phyloP scores from a whole-genome alignment of 1,140 invertebrate genomes.

The Drosophila tsacasi region DNA sequence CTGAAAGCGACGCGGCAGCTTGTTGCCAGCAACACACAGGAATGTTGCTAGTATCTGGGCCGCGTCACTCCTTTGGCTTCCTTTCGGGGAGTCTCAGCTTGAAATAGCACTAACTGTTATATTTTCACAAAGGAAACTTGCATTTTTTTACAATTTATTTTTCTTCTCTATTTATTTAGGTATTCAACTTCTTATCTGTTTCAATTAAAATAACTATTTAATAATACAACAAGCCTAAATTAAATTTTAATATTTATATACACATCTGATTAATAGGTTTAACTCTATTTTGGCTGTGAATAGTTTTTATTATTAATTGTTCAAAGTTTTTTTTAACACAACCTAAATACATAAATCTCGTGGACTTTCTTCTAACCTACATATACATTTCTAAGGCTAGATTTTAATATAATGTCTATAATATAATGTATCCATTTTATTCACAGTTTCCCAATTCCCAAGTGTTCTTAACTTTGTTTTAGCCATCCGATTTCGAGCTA shows the following conservation, averaged over 20 bases:
- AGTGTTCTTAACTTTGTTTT: too few species aligned
- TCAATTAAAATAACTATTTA: not conserved
- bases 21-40: constrained; percentile 30
- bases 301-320: too few species aligned
- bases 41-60: constrained; percentile 31
- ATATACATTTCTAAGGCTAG: too few species aligned
- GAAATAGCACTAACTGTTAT: not conserved
- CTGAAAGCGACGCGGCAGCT: constrained; percentile 20
- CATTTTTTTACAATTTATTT: not conserved
- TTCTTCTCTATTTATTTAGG: not conserved
- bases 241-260: not conserved
- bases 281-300: not conserved
- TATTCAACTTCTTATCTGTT: not conserved
- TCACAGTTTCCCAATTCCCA: too few species aligned
- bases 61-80: constrained; percentile 31
- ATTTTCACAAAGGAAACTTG: not conserved
- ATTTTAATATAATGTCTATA: too few species aligned
- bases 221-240: not conserved
- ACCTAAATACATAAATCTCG: too few species aligned
- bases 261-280: not conserved
- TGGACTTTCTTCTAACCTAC: too few species aligned
- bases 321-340: too few species aligned
- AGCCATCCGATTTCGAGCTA: too few species aligned
- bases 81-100: not conserved
- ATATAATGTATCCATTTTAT: too few species aligned